Evolutionary conservation across 1,140 invertebrate genomes (phyloP).

Genomic region (Bombus polaris): DNA sequence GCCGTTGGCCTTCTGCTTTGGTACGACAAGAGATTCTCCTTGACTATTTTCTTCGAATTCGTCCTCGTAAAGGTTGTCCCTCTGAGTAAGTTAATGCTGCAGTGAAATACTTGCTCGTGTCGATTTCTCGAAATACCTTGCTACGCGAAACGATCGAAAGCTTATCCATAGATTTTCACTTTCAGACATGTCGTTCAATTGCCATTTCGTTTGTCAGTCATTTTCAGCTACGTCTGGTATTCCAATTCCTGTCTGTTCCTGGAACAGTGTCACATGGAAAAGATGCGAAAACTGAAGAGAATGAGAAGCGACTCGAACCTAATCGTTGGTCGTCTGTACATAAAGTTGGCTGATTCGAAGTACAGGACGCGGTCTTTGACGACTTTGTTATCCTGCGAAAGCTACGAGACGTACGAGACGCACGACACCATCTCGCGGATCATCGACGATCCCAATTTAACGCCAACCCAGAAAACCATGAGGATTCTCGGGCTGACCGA

Average conservation of each 20-base stretch:
- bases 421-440: conserved; percentile 24
- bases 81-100: conserved; percentile 60
- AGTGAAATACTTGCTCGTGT: background rate
- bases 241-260: conserved; percentile 58
- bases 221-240: conserved; percentile 68
- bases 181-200: background rate
- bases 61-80: conserved; percentile 62
- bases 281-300: conserved; percentile 7
- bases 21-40: conserved; percentile 51
- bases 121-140: background rate
- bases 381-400: conserved; percentile 47
- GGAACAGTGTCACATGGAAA: conserved; percentile 41
- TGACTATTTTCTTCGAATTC: conserved; percentile 59
- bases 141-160: background rate
- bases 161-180: background rate
- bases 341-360: conserved; percentile 19
- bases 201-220: conserved; percentile 34
- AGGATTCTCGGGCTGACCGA: conserved; percentile 60
- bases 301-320: conserved; percentile 19
- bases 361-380: conserved; percentile 53
- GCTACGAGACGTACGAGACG: conserved; percentile 39
- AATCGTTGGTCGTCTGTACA: background rate
- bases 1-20: conserved; percentile 59
- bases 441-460: conserved; percentile 40
- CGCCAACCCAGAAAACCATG: conserved; percentile 65